Percentiles rank a stretch among this genome's conserved stretches.
These are phyloP conservation scores for Upupa epops DNA, from an alignment of 2,113 vertebrate genomes.

Conservation along the genomic window DNA sequence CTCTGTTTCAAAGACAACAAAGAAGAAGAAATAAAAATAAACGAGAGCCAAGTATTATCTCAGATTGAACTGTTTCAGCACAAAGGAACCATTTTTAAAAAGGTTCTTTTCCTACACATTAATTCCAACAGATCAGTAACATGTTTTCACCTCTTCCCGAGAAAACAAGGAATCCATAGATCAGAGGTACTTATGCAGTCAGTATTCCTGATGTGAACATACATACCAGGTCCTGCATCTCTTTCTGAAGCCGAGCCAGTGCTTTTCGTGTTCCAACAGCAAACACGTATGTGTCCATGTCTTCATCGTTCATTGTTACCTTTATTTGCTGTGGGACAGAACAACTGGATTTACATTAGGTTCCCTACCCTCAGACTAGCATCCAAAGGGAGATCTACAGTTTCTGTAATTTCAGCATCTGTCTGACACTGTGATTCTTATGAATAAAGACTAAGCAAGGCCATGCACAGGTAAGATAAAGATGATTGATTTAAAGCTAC, in stretches of 20 bases:
- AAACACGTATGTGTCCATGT: conserved; percentile 98
- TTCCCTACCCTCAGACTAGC: background rate
- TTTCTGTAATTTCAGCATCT: background rate
- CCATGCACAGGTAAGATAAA: background rate
- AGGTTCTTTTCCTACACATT: background rate
- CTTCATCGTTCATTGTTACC: conserved; percentile 97
- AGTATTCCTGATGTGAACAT: background rate
- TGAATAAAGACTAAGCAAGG: background rate
- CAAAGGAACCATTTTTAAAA: background rate
- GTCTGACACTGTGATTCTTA: background rate
- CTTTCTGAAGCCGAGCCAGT: conserved; percentile 92
- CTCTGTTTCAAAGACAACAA: conserved; percentile 76
- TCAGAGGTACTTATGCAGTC: background rate
- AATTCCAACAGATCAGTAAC: background rate
- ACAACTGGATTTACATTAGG: background rate
- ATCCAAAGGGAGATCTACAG: background rate
- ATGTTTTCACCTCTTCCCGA: background rate
- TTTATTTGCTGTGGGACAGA: conserved; percentile 89
- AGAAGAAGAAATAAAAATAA: background rate
- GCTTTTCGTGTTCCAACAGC: conserved; percentile 93
- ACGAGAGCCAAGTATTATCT: background rate
- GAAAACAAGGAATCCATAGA: background rate
- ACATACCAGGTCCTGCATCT: conserved; percentile 97
- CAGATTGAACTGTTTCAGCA: background rate
- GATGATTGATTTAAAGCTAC: background rate